Evolutionary conservation across 2,797 vertebrate species (phyloP).

Genomic region (Channa striata): DNA sequence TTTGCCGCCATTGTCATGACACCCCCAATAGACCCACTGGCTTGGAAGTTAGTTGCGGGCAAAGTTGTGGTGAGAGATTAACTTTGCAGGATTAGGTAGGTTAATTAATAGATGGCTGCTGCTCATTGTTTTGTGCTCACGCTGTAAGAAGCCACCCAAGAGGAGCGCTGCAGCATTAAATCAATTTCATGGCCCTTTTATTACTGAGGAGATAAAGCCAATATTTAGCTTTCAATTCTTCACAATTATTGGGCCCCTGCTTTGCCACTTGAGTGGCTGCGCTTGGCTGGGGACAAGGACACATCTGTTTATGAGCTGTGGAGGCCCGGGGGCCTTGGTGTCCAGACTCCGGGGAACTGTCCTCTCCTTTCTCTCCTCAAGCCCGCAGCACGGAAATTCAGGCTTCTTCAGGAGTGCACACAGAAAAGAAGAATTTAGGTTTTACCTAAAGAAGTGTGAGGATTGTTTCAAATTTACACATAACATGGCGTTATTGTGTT

Average conservation of each 20-base stretch:
- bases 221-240: conserved; percentile 88
- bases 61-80: conserved; percentile 87
- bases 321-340: conserved; percentile 79
- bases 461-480: conserved; percentile 19
- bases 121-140: conserved; percentile 87
- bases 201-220: conserved; percentile 87
- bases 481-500: not conserved
- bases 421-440: conserved; percentile 58
- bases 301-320: conserved; percentile 82
- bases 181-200: conserved; percentile 93
- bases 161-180: conserved; percentile 90
- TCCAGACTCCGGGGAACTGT: conserved; percentile 80
- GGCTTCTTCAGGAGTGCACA: conserved; percentile 52
- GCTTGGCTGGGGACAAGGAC: conserved; percentile 85
- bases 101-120: conserved; percentile 91
- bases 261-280: conserved; percentile 84
- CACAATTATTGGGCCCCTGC: conserved; percentile 84
- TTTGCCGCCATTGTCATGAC: conserved; percentile 79
- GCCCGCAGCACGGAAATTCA: conserved; percentile 58
- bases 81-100: conserved; percentile 87
- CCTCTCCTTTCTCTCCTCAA: conserved; percentile 72
- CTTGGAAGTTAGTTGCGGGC: conserved; percentile 84
- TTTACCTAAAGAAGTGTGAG: conserved; percentile 44
- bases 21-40: conserved; percentile 79
- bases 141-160: conserved; percentile 84